Evolutionary conservation across 2,113 vertebrate species (phyloP), one percentile per base, ranked within the genome.

Genomic region (Mesitornis unicolor): DNA sequence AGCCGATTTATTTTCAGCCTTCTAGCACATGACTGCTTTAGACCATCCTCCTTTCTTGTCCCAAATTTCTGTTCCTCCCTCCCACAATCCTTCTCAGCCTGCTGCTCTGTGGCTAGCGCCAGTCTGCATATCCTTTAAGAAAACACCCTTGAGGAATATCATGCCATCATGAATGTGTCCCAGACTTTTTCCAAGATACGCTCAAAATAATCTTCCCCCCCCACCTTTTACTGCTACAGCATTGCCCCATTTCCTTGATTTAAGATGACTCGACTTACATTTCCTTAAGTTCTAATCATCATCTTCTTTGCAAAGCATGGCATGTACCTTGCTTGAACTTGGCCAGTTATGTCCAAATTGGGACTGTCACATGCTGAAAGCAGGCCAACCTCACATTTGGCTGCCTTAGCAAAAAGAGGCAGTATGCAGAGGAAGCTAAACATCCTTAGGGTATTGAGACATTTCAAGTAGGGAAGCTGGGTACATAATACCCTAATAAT

Each of bases 271-370:
- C 12, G 8, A 88, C 69, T 93, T 97, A 87, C 8, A 0, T 90
- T 97, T 97, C 47, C 76, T 83, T 67, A 94, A 91, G 59, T 92
- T 88, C 70, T 89, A 81, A 84, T 90, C 48, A 84, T 90, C 50
- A 43, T 88, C 51, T 28, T 86, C 63, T 96, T 91, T 86, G 76
- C 16, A 57, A 33, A 90, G 38, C 5, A 3, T 73, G 71, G 59
- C 84, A 53, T 87, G 73, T 91, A 93, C 89, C 59, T 97, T 42
- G 24, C 84, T 97, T 98, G 87, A 97, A 97, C 93, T 86, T 97
- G 90, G 95, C 93, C 86, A 87, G 70, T 89, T 93, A 51, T 31
- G 24, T 96, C 81, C 13, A 14, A 95, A 91, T 95, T 43, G 63
- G 87, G 89, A 88, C 91, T 87, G 38, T 76, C 71, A 93, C 4